These are phyloP conservation scores for Toxostoma redivivum DNA, from an alignment of 2,113 vertebrate species.

Conservation along the genomic window DNA sequence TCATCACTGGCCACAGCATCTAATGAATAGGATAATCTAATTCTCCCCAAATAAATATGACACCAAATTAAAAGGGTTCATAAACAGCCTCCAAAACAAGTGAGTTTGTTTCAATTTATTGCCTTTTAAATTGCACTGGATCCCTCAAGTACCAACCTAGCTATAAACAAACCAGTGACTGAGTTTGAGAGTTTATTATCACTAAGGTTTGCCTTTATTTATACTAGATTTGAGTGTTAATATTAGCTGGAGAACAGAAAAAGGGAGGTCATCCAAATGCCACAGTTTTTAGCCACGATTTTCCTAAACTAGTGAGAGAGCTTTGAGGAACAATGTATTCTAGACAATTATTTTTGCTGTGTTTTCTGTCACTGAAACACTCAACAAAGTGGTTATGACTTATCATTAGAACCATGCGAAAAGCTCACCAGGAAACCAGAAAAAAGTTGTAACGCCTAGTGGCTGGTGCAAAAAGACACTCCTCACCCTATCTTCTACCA, in stretches of 20 bases:
- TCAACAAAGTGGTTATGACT: neutral
- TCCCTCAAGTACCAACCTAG: conserved; percentile 25
- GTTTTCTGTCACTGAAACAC: conserved; percentile 24
- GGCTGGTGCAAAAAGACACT: neutral
- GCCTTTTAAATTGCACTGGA: conserved; percentile 36
- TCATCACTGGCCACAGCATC: conserved; percentile 48
- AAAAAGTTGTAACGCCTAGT: neutral
- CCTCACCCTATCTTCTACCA: neutral
- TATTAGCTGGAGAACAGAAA: conserved; percentile 23
- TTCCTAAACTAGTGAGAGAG: neutral
- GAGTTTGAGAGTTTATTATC: conserved; percentile 29
- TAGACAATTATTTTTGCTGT: neutral
- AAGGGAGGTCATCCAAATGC: conserved; percentile 51
- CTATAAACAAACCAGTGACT: conserved; percentile 20
- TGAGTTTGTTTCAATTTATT: conserved; percentile 51
- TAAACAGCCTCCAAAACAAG: conserved; percentile 47
- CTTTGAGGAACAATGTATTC: neutral
- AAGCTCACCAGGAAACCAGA: neutral
- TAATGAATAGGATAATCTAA: conserved; percentile 64
- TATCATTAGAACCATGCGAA: neutral
- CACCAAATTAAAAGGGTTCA: conserved; percentile 66
- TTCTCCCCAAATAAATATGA: conserved; percentile 56
- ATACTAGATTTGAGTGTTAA: conserved; percentile 34
- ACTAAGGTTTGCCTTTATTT: conserved; percentile 36
- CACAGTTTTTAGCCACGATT: neutral